Base-by-base conservation (phyloP, 2,113 vertebrate species). In the Malaclemys terrapin region DNA sequence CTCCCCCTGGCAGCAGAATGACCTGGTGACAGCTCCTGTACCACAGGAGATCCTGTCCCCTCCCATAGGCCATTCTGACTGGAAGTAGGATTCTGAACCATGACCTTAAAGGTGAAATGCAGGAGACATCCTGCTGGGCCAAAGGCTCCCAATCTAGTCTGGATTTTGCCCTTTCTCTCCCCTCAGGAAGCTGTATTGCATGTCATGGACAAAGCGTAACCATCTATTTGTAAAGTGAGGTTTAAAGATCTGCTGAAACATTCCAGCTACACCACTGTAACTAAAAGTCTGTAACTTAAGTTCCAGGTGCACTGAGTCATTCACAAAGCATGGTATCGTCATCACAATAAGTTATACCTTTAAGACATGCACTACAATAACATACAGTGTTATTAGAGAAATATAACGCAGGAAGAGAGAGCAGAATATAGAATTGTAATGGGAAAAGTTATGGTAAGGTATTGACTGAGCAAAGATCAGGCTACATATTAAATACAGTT, bases 21-120 rank as follows among this genome's bases (percentile, higher is more conserved):
- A 98, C 96, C 97, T 97, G 96, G 98, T 98, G 98, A 98, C 98
- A 98, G 97, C 80, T 96, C 59, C 94, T 83, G 85, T 94, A 87
- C 93, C 96, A 93, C 89, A 84, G 94, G 95, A 97, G 97, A 98
- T 97, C 95, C 95, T 94, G 96, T 93, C 93, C 89, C 89, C 98
- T 97, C 96, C 94, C 65, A 88, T 54, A 93, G 96, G 96, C 85
- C 82, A 57, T 93, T 89, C 82, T 97, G 93, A 93, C 91, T 94
- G 95, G 92, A 98, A 97, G 89, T 96, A 93, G 96, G 96, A 95
- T 96, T 97, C 91, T 95, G 96, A 97, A 96, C 94, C 89, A 49
- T 94, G 97, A 98, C 97, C 97, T 90, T 59, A 81, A 45, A 91
- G 91, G 93, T 93, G 93, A 98, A 94, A 92, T 91, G 95, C 95